These are phyloP conservation scores for Leptestheria dahalacensis DNA, from an alignment of 1,140 invertebrate species.

Conservation along the genomic window DNA sequence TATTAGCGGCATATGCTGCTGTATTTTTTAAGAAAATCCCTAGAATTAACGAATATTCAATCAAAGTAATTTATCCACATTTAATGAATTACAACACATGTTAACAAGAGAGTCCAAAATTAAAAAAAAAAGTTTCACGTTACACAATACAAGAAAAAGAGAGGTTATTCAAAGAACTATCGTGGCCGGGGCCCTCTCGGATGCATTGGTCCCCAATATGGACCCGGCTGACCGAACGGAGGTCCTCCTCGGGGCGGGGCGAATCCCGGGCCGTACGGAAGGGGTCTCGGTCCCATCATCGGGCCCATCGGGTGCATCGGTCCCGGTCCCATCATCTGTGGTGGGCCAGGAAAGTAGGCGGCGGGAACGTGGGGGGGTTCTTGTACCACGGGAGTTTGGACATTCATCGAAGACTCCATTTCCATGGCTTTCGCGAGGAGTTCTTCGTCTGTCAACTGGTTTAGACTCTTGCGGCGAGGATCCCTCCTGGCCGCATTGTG, in stretches of 20 bases:
- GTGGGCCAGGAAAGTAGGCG: not conserved
- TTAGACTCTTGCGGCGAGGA: not conserved
- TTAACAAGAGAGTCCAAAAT: too few relatives aligned
- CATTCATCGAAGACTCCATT: conserved; percentile 12
- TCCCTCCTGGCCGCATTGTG: not conserved
- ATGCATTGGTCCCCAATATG: not conserved
- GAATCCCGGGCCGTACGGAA: not conserved
- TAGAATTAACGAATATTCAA: too few relatives aligned
- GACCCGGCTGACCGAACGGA: not conserved
- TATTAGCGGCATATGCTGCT: too few relatives aligned
- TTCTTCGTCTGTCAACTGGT: conserved; percentile 7
- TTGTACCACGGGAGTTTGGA: not conserved
- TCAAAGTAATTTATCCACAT: too few relatives aligned
- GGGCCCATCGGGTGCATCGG: not conserved
- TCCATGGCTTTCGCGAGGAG: conserved; percentile 14
- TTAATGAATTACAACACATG: too few relatives aligned
- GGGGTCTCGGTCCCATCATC: not conserved
- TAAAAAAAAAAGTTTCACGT: too few relatives aligned
- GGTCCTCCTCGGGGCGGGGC: not conserved
- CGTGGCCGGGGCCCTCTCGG: not conserved
- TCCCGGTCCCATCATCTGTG: not conserved
- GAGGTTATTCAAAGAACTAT: too few relatives aligned
- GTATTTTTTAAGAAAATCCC: too few relatives aligned
- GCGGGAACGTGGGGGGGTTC: not conserved
- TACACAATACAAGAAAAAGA: too few relatives aligned